Percentiles rank a stretch among this genome's conserved stretches.
Evolutionary conservation across 2,888 invertebrate species (phyloP).

Genomic region (Odontomyia ornata): DNA sequence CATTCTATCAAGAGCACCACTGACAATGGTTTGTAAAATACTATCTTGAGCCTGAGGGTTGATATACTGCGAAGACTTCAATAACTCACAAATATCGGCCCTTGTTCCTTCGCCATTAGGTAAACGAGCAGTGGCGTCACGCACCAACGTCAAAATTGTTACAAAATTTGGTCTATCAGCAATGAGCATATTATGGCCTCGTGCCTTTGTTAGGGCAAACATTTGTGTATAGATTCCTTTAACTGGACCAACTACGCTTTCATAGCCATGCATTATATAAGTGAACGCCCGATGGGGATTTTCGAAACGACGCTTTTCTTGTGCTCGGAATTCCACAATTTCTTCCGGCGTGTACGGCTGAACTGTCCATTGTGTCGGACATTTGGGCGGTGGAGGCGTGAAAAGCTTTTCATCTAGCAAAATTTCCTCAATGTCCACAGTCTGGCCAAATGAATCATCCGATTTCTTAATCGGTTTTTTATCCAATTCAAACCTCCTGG

Average conservation of each 20-base stretch:
- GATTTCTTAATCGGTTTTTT: conserved; percentile 53
- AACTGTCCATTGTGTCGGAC: conserved; percentile 84
- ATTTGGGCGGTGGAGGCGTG: conserved; percentile 70
- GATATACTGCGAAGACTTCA: conserved; percentile 78
- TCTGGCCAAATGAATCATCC: conserved; percentile 51
- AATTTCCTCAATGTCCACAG: conserved; percentile 53
- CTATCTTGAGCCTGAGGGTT: conserved; percentile 64
- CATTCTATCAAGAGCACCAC: conserved; percentile 88
- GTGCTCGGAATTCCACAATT: conserved; percentile 76
- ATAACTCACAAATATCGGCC: conserved; percentile 87
- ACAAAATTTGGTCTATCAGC: conserved; percentile 89
- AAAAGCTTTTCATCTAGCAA: conserved; percentile 59
- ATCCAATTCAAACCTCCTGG: conserved; percentile 67
- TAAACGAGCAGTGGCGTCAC: conserved; percentile 91
- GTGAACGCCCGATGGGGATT: conserved; percentile 93
- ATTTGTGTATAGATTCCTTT: conserved; percentile 80
- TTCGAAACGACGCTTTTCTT: conserved; percentile 85
- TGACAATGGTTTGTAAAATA: conserved; percentile 78
- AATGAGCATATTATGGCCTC: conserved; percentile 85
- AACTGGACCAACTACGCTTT: conserved; percentile 83
- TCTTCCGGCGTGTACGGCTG: conserved; percentile 81
- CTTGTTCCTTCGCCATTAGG: conserved; percentile 95
- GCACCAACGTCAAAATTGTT: conserved; percentile 87
- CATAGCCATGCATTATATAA: conserved; percentile 86
- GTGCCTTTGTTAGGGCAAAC: conserved; percentile 70